Base-by-base conservation (phyloP, 2,888 invertebrate species). In the Apoda limacodes region DNA sequence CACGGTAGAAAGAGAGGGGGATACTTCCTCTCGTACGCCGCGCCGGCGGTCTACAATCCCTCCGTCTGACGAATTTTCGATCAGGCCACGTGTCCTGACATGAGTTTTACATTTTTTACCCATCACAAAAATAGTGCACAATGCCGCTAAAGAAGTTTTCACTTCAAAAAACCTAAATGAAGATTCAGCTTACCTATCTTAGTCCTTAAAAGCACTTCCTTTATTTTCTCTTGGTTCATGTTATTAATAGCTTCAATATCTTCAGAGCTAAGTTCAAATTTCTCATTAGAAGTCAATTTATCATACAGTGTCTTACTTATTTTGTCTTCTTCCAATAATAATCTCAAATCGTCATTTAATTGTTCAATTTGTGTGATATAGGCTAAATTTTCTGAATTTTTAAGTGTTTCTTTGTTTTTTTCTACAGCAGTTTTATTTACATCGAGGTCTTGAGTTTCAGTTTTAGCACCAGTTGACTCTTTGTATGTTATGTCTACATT, bases 161-260 rank as follows among this genome's bases (percentile, higher is more conserved):
- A n/a, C n/a, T n/a, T n/a, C n/a, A n/a, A n/a, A n/a, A n/a, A n/a
- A n/a, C n/a, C n/a, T n/a, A n/a, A n/a, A n/a, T n/a, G n/a, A n/a
- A n/a, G n/a, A n/a, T n/a, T n/a, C 13, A 13, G 57, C 72, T 65
- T 46, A 76, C 80, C 72, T 38, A 64, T 43, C 64, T 66, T 70
- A 47, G 53, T 67, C 47, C 57, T 72, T 6, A 76, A 37, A 15
- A 76, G 45, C 10, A 69, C 42, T 35, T 68, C 63, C 38, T 67
- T 70, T 3, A 75, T 49, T 25, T 53, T 55, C 23, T 62, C 59
- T 20, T 68, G 60, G 3, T 55, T 61, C 40, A 82, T 48, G 37
- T 66, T 63, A 43, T 83, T 83, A 21, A 83, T 65, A 33, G 75
- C 63, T 1, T 68, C 65, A n/a, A 83, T 76, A 39, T 83, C 83